Evolutionary conservation across 2,113 vertebrate species (phyloP), one percentile per base, ranked within the genome.

Genomic region (Numida meleagris): DNA sequence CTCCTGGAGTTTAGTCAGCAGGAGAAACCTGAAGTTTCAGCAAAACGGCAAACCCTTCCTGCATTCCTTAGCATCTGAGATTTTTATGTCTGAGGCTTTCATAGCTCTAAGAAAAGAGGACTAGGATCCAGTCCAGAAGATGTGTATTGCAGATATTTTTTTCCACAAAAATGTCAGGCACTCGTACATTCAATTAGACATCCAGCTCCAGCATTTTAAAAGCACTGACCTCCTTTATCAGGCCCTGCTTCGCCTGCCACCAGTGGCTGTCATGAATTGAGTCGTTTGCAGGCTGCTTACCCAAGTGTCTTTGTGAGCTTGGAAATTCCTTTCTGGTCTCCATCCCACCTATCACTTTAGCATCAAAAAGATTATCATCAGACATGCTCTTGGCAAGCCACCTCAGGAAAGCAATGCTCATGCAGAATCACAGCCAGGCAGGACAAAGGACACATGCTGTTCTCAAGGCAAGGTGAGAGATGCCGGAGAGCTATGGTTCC

Each of bases 21-120:
- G 80, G 80, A 68, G 82, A 95, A 96, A 95, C 74, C 73, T 90
- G 91, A 97, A 94, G 75, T 90, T 94, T 97, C 96, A 96, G 96
- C 96, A 97, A 76, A 97, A 94, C 21, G 2, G 83, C 45, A 67
- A 91, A 87, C 89, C 63, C 81, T 89, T 75, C 88, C 92, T 88
- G 91, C 57, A 81, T 78, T 74, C 73, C 66, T 57, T 38, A 91
- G 80, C 90, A 65, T 51, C 24, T 94, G 94, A 94, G 82, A 66
- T 75, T 85, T 96, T 96, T 72, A 82, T 62, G 82, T 95, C 93
- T 89, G 83, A 89, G 50, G 66, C 82, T 93, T 93, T 90, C 63
- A 85, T 58, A 93, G 91, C 81, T 93, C 70, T 55, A 83, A 93
- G 81, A 90, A 89, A 68, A 73, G 66, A 89, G 65, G 95, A 89